Evolutionary conservation across 2,888 invertebrate genomes (phyloP).

Genomic region (Liposcelis brunnea): DNA sequence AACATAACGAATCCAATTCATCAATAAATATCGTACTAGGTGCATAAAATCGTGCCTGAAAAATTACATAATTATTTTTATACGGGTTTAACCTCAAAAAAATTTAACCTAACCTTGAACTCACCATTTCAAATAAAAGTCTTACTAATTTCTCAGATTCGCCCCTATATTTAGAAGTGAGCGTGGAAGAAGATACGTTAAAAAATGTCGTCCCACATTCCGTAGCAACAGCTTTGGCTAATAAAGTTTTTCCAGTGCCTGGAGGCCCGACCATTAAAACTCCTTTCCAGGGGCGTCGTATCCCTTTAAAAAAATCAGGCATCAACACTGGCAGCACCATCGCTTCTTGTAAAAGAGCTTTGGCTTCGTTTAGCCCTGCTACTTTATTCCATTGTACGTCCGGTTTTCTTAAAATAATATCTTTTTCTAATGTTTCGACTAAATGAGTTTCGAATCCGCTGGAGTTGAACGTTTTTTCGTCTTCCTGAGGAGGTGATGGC

Average conservation of each 20-base stretch:
- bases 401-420: slow-evolving; percentile 66
- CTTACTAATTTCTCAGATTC: slow-evolving; percentile 80
- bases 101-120: slow-evolving; percentile 11
- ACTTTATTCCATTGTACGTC: slow-evolving; percentile 68
- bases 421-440: slow-evolving; percentile 67
- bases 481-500: slow-evolving; percentile 4
- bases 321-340: slow-evolving; percentile 72
- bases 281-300: slow-evolving; percentile 68
- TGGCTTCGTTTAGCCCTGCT: slow-evolving; percentile 55
- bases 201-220: slow-evolving; percentile 80
- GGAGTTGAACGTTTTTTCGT: slow-evolving; percentile 33
- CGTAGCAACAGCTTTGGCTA: slow-evolving; percentile 75
- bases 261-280: slow-evolving; percentile 49
- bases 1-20: slow-evolving; percentile 76
- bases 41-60: slow-evolving; percentile 67
- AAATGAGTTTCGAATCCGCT: slow-evolving; percentile 57
- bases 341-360: slow-evolving; percentile 65
- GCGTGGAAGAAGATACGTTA: slow-evolving; percentile 69
- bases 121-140: slow-evolving; percentile 70
- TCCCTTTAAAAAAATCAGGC: slow-evolving; percentile 80
- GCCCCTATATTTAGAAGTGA: slow-evolving; percentile 79
- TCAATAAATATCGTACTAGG: slow-evolving; percentile 84
- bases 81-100: slow-evolving; percentile 4
- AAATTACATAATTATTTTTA: slow-evolving; percentile 7
- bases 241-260: slow-evolving; percentile 63